phyloP scores from a whole-genome alignment of 2,888 invertebrate species.

The Limnephilus lunatus region DNA sequence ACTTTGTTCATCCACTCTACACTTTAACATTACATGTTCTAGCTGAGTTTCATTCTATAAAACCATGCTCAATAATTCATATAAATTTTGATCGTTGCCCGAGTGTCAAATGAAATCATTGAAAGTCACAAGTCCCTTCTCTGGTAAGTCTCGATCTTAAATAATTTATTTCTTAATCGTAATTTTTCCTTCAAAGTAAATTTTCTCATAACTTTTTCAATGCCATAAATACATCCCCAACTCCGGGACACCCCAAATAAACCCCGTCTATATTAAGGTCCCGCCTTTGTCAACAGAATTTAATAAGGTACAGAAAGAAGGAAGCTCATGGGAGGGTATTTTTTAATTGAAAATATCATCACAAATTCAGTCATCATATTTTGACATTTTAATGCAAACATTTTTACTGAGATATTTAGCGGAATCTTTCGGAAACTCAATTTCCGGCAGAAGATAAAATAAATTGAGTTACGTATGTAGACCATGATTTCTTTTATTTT shows the following conservation, averaged over 20 bases:
- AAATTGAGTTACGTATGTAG: slow-evolving; percentile 29
- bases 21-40: no score
- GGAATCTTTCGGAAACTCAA: slow-evolving; percentile 23
- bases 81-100: no score
- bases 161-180: background rate
- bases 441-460: slow-evolving; percentile 44
- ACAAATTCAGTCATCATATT: background rate
- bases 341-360: background rate
- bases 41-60: no score
- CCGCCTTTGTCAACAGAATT: background rate
- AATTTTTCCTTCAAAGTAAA: background rate
- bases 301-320: background rate
- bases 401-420: slow-evolving; percentile 11
- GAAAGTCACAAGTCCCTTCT: background rate
- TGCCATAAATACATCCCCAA: background rate
- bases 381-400: background rate
- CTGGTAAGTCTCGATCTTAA: background rate
- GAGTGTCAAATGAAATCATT: background rate
- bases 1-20: no score
- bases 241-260: background rate
- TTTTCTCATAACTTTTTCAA: background rate
- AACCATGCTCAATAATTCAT: no score
- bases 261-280: background rate
- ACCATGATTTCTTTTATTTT: background rate
- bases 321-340: background rate